phyloP scores from a whole-genome alignment of 2,797 vertebrate species.

The Gymnothorax reevesii region DNA sequence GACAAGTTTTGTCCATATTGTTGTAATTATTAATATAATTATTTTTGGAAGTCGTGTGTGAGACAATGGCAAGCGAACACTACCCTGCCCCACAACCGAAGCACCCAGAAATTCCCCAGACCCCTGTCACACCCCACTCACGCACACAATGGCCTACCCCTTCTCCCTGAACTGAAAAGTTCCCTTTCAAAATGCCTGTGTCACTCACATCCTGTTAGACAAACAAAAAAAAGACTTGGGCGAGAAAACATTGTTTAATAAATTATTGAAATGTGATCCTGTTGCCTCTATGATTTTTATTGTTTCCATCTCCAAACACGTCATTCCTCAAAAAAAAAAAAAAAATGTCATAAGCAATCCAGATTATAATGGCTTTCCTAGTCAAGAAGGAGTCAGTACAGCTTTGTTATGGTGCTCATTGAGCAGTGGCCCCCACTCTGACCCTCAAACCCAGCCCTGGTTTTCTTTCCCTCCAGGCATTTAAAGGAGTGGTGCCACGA shows the following conservation, averaged over 20 bases:
- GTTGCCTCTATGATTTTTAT: conserved; percentile 11
- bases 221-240: conserved; percentile 48
- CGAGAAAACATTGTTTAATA: conserved; percentile 65
- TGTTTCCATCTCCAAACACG: background rate
- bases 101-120: conserved; percentile 44
- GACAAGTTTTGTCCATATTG: conserved; percentile 51
- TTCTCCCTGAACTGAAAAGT: conserved; percentile 36
- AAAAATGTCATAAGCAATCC: background rate
- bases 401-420: background rate
- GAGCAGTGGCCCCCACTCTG: background rate
- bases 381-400: background rate
- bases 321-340: background rate
- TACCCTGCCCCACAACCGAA: conserved; percentile 38
- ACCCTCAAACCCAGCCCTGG: too few relatives aligned
- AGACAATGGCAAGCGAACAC: conserved; percentile 43
- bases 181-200: conserved; percentile 57
- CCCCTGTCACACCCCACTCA: conserved; percentile 5
- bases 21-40: conserved; percentile 48
- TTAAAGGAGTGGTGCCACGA: too few relatives aligned
- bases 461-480: too few relatives aligned
- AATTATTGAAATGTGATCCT: conserved; percentile 52
- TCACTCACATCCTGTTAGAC: conserved; percentile 54
- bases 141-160: background rate
- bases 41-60: conserved; percentile 45
- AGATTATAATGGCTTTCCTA: too few relatives aligned